Evolutionary conservation across 1,140 invertebrate species (phyloP).

Genomic region (Centruroides sculpturatus): DNA sequence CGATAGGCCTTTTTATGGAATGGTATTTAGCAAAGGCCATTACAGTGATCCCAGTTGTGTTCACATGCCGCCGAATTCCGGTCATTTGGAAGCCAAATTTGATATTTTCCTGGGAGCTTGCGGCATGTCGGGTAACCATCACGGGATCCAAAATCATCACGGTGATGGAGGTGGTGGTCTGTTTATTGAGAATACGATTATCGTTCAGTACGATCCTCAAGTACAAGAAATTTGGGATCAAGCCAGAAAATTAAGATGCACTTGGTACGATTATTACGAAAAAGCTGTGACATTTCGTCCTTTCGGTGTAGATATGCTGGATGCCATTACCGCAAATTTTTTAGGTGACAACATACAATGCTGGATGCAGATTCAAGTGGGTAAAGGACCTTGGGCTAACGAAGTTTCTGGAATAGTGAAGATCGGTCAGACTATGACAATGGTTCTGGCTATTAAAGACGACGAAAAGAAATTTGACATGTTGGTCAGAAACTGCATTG

Average conservation of each 20-base stretch:
- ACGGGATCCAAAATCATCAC: slow-evolving; percentile 61
- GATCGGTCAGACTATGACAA: slow-evolving; percentile 92
- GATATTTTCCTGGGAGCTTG: slow-evolving; percentile 66
- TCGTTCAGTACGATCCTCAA: slow-evolving; percentile 86
- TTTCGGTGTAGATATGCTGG: slow-evolving; percentile 79
- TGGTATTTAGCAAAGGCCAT: slow-evolving; percentile 80
- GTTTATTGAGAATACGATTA: slow-evolving; percentile 88
- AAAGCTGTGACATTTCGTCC: slow-evolving; percentile 85
- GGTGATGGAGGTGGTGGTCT: slow-evolving; percentile 30
- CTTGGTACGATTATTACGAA: slow-evolving; percentile 91
- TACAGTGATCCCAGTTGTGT: slow-evolving; percentile 83
- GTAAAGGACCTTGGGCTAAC: slow-evolving; percentile 88
- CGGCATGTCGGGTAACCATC: slow-evolving; percentile 34
- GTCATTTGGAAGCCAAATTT: slow-evolving; percentile 74
- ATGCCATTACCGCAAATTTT: slow-evolving; percentile 86
- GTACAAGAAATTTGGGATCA: slow-evolving; percentile 71
- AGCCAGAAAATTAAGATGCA: slow-evolving; percentile 69
- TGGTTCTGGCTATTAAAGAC: slow-evolving; percentile 90
- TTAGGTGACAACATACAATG: slow-evolving; percentile 86
- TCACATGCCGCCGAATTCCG: slow-evolving; percentile 73
- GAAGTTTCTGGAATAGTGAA: slow-evolving; percentile 88
- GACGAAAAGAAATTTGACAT: slow-evolving; percentile 93
- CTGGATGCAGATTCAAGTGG: slow-evolving; percentile 93
- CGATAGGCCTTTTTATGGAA: slow-evolving; percentile 85
- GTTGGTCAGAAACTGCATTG: slow-evolving; percentile 84